Base-by-base conservation (phyloP, 2,113 vertebrate species). In the Nipponia nippon region DNA sequence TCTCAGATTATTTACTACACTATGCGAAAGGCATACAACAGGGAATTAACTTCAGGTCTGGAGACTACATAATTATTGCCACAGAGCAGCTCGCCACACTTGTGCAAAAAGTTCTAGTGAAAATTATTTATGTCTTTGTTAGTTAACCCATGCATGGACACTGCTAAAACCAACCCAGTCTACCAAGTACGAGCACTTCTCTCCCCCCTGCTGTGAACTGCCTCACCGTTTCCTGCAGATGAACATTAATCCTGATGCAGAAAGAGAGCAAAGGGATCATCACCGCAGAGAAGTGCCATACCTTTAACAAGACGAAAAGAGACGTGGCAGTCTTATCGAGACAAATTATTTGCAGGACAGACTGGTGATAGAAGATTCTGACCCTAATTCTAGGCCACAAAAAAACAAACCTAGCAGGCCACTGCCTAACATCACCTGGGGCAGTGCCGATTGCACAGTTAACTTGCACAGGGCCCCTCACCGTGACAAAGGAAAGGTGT, bases 401-500 rank as follows among this genome's bases (percentile, higher is more conserved):
- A 52, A 40, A 40, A 3, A 4, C 9, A 87, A 65, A 32, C 11
- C 47, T 34, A 46, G 17, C 0, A 9, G 61, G 47, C 16, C 73
- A 50, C 27, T 52, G 32, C 80, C 46, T 38, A 17, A 46, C 56
- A 40, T 17, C 70, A 61, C 36, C 90, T 38, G 42, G 46, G 53
- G 36, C 62, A 40, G 40, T 0, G 15, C 7, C 29, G 52, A 23
- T 23, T 10, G 27, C 52, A 12, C 36, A 13, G 47, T 10, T 17
- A 55, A 30, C 29, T 55, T 7, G 29, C 53, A 55, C 40, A 14
- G 44, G 46, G 66, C 16, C 82, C 85, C 85, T 67, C 23, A 9
- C 7, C 7, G 3, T 0, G 4, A 42, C 26, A 61, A 52, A 36
- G 16, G 5, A 29, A 55, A 84, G n/a, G 58, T 3, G 34, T 12